Evolutionary conservation across 2,888 invertebrate species (phyloP), one percentile per base, ranked within the genome.

Genomic region (Agonopterix subpropinquella): DNA sequence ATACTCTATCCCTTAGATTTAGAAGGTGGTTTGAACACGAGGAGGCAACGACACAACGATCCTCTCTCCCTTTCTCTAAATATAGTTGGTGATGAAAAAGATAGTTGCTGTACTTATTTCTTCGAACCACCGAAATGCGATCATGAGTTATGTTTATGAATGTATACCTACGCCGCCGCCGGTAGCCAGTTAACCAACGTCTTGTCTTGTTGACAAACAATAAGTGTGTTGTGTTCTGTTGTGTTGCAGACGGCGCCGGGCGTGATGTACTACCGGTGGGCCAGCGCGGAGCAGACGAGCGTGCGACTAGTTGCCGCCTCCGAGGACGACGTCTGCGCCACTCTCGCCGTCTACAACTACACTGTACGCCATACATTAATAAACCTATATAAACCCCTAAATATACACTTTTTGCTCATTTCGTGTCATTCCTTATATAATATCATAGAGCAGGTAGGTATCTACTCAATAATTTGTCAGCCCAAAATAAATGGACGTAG

Each of bases 271-370:
- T 86, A 81, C 73, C 47, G 42, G 51, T 86, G 78, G 70, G 28
- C 11, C 42, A 8, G 7, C 39, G 64, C 54, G 51, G 74, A 39
- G 4, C 73, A 78, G 69, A 49, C 51, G 11, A 67, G 69, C 61
- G 83, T 78, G 64, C 78, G 83, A 11, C 78, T 87, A 11, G 65
- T 73, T 47, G 64, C 76, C 44, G 49, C 61, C 44, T 78, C 86
- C 1, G 60, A 57, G 1, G 81, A 81, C 68, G 73, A 75, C 60
- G 62, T 75, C 39, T 87, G 86, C 67, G 81, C 80, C 56, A 67
- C 73, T 48, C 53, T 87, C 60, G 73, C 81, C 56, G 70, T 87
- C 55, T 84, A 80, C 55, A 65, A 75, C 55, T 73, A 73, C 58
- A 60, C 74, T 61, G 86, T 84, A n/a, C 55, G 55, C 46, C 3